Conservation (phyloP, 2,888 invertebrate species). For the Hemaris fuciformis region DNA sequence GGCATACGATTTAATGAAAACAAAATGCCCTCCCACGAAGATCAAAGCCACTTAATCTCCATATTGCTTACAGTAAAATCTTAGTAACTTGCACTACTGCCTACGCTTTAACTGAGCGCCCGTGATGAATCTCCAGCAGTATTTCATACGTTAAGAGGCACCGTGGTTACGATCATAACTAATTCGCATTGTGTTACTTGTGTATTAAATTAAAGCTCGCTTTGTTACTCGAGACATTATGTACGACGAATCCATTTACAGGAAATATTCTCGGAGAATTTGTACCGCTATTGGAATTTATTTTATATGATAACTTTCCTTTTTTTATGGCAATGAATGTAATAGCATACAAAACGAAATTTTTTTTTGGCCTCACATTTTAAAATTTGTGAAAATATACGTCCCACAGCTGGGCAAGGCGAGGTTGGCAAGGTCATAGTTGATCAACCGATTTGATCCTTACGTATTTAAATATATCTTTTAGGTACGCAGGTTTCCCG, state of each 20-base stretch:
- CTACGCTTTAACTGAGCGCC: not conserved
- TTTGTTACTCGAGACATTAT: not conserved
- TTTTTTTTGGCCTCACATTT: too few species aligned
- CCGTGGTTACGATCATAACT: constrained; percentile 1
- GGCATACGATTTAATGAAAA: too few species aligned
- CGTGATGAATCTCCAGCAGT: not conserved
- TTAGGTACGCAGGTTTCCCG: too few species aligned
- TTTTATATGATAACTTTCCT: too few species aligned
- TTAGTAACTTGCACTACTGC: not conserved
- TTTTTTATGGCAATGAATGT: too few species aligned
- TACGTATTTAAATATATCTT: too few species aligned
- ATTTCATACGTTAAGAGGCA: constrained; percentile 1
- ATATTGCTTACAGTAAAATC: not conserved
- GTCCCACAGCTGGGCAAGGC: too few species aligned
- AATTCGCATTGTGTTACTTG: constrained; percentile 10
- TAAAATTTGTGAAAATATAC: too few species aligned
- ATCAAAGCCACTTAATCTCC: too few species aligned
- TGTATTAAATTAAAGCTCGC: not conserved
- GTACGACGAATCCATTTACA: not conserved
- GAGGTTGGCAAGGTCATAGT: too few species aligned
- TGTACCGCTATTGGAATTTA: not conserved
- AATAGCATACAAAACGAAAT: too few species aligned
- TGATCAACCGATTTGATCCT: too few species aligned
- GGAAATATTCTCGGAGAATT: not conserved
- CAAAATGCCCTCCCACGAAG: not conserved